Evolutionary conservation across 2,113 vertebrate species (phyloP).

Genomic region (Oreocharis arfaki): DNA sequence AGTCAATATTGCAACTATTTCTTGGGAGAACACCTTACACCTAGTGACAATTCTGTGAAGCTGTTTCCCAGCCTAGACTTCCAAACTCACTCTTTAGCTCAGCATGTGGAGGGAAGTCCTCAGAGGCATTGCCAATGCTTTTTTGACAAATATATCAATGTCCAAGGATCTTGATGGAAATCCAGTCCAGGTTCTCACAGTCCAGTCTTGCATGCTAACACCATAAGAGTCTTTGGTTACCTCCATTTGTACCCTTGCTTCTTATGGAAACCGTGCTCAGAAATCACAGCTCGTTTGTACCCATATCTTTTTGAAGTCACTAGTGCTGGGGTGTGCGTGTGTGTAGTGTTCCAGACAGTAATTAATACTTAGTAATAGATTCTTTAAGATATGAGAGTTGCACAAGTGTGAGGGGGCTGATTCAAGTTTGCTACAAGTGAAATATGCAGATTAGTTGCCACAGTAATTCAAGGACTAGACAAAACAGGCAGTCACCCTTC

Average conservation of each 20-base stretch:
- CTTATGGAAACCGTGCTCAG: neutral
- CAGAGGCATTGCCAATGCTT: neutral
- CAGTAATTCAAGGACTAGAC: neutral
- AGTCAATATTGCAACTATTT: neutral
- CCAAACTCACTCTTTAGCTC: neutral
- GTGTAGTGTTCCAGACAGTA: neutral
- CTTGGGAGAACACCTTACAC: neutral
- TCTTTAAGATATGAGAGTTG: neutral
- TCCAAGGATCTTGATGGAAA: neutral
- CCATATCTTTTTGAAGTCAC: neutral
- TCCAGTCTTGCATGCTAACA: neutral
- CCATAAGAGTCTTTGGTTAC: neutral
- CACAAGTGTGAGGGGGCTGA: neutral
- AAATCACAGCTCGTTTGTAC: neutral
- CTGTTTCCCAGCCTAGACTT: neutral
- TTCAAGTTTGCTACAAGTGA: neutral
- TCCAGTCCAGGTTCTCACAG: neutral
- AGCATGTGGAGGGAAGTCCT: neutral
- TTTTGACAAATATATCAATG: neutral
- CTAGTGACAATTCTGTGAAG: neutral
- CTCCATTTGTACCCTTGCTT: neutral
- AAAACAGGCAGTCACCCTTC: neutral
- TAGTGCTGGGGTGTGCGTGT: accelerated
- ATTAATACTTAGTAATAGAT: neutral
- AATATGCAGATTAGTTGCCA: constrained; percentile 6